Base-by-base conservation (phyloP, 1,140 invertebrate genomes). In the Drosophila oshimai region DNA sequence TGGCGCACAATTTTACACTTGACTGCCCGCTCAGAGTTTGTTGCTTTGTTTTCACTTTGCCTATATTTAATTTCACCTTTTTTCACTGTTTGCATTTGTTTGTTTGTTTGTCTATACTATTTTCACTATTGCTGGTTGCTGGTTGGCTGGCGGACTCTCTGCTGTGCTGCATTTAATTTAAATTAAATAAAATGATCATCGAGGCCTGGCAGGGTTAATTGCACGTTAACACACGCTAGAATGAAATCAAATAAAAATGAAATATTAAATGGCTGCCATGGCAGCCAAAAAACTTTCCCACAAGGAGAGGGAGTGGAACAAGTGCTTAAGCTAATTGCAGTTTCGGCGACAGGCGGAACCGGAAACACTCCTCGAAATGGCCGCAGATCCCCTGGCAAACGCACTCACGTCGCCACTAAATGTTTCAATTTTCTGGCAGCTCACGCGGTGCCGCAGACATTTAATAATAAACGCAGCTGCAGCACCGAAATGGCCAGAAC, bases 41-140 rank as follows among this genome's bases (percentile, higher is more conserved):
- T 36, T 73, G 42, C 47, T 74, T 67, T 57, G 49, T 74, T 74
- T 74, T 74, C 49, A 72, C 68, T 76, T 87, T 87, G 81, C 76
- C 76, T 86, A 86, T 87, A 86, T 86, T 84, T 84, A 84, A 84
- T 84, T 84, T 84, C 80, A 84, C 80, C 80, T 87, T 84, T 84
- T 84, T 84, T 84, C 80, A 84, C 80, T 84, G 80, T 84, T 84
- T 84, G 80, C 80, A 84, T 84, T 84, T 81, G 65, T 69, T 71
- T 71, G 64, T 70, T 67, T 75, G 54, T 69, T 80, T 83, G 62
- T 86, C 79, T 83, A 86, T 83, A 68, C 80, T 84, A 84, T 84
- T 84, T 69, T 84, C 80, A 84, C 80, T 84, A 84, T 74, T 74
- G 70, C 70, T 74, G 70, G 70, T 67, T 68, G 57, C 60, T 67